Percentiles rank a stretch among this genome's conserved stretches.
phyloP scores from a whole-genome alignment of 2,113 vertebrate species.

The Desmodus rotundus region DNA sequence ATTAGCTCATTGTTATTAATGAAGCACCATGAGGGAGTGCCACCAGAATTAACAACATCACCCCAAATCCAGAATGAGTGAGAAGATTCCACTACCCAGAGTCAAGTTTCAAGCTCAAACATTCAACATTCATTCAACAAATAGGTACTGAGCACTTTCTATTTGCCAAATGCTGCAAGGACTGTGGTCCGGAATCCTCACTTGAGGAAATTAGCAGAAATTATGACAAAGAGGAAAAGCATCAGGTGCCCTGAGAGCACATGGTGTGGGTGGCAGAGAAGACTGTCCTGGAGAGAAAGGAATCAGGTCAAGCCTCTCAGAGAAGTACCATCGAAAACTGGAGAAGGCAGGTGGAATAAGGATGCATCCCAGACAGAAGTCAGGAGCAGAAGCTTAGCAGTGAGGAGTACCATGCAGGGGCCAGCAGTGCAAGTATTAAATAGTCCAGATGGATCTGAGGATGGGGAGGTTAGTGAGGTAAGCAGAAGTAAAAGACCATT shows the following conservation, averaged over 20 bases:
- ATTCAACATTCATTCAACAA: background rate
- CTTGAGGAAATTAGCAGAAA: background rate
- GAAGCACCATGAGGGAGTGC: background rate
- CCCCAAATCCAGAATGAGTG: background rate
- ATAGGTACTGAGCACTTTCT: background rate
- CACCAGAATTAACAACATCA: background rate
- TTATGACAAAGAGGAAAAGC: background rate
- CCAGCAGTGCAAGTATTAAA: fast-evolving
- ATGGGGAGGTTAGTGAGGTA: background rate
- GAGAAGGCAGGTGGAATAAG: background rate
- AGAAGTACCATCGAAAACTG: background rate
- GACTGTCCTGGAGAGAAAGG: background rate
- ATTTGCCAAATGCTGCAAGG: fast-evolving
- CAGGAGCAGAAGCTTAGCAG: background rate
- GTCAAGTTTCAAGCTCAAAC: background rate
- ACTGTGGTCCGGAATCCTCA: background rate
- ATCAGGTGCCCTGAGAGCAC: too few species aligned
- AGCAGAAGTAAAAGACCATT: background rate
- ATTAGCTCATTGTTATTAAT: background rate
- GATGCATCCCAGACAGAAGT: background rate
- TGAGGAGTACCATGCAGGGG: background rate
- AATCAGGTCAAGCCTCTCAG: background rate
- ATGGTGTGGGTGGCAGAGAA: background rate
- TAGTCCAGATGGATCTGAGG: background rate
- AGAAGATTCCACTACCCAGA: background rate